Evolutionary conservation across 2,113 vertebrate genomes (phyloP).

Genomic region (Enhydra lutris): DNA sequence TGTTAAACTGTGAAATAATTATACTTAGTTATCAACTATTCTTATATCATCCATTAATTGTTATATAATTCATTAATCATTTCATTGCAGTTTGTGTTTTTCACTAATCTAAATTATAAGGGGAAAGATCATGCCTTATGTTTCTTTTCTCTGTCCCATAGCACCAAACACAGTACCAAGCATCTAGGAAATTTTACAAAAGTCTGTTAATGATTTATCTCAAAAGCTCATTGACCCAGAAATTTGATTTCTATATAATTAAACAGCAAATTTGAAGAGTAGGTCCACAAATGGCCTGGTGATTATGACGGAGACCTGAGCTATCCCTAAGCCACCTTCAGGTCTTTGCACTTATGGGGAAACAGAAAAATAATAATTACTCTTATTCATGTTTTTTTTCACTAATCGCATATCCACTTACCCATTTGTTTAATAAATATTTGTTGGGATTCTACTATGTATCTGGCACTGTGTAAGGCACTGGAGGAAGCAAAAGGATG

Average conservation of each 20-base stretch:
- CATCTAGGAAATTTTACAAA: neutral
- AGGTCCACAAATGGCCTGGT: neutral
- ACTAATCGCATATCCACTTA: neutral
- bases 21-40: neutral
- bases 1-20: neutral
- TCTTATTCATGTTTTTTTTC: neutral
- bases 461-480: neutral
- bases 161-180: neutral
- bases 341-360: neutral
- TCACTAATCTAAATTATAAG: neutral
- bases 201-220: neutral
- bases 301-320: neutral
- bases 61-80: neutral
- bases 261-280: neutral
- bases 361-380: neutral
- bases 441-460: neutral
- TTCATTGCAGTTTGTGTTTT: neutral
- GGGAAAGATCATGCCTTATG: neutral
- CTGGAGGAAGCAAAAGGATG: neutral
- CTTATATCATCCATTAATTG: neutral
- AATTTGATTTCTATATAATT: neutral
- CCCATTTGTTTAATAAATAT: neutral
- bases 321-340: neutral
- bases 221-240: neutral
- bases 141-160: neutral